Evolutionary conservation across 2,888 invertebrate genomes (phyloP), one percentile per base, ranked within the genome.

Genomic region (Athalia rosae): DNA sequence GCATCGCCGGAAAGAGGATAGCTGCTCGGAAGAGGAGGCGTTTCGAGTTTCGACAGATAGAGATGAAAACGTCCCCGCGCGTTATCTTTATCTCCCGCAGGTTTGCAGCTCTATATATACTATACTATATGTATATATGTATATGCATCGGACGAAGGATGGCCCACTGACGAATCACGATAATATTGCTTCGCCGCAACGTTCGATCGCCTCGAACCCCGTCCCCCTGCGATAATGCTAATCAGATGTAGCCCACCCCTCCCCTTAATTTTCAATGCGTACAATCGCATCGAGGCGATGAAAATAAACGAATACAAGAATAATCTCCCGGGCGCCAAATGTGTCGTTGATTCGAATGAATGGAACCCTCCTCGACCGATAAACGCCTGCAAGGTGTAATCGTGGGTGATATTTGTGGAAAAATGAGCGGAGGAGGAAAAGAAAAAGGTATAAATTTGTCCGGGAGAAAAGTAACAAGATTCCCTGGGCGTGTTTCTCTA

Each of bases 11-110:
- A 74, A 74, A 74, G 74, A 74, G 74, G 62, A 74, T 61, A 61
- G 74, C 28, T 28, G 28, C 71, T 58, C n/a, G 56, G 71, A 45
- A 71, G 71, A 71, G 71, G 48, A 74, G 61, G 62, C 59, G 74
- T 74, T 74, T 74, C 74, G 62, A 74, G 62, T 74, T 74, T 74
- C 74, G 74, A 74, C 61, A 62, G 59, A 74, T 62, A 74, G 74
- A 62, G 48, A 61, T 56, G 74, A 48, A 74, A 74, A 59, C 58
- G 71, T 71, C 71, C 56, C 28, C 28, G 28, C 28, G 15, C 58
- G 56, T 71, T 71, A 71, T 71, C 71, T 71, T 8, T 71, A 71
- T 71, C 71, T 71, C 58, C 7, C 47, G 9, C 13, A 11, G 45
- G 45, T 13, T 45, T 15, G n/a, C 28, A 28, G 28, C 28, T 28